These are phyloP conservation scores for Dipodomys ordii DNA, from an alignment of 2,113 vertebrate species.

Conservation along the genomic window DNA sequence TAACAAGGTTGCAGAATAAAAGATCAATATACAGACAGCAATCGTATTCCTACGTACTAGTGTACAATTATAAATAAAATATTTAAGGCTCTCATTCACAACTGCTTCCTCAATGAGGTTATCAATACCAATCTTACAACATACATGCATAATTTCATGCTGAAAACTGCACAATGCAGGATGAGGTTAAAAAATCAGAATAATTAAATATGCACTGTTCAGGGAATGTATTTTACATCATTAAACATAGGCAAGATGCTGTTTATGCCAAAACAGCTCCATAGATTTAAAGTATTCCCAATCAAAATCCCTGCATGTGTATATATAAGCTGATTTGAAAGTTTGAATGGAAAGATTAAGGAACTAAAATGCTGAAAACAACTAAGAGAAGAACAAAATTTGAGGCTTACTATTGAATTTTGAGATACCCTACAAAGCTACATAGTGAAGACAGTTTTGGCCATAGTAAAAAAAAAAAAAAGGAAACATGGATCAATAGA, in stretches of 20 bases:
- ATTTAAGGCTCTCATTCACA: not conserved
- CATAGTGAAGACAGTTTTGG: rapidly evolving
- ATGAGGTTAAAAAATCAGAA: not conserved
- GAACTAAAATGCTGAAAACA: not conserved
- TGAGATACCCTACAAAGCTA: not conserved
- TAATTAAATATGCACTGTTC: not conserved
- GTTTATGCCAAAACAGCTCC: too few relatives aligned
- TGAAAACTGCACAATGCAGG: not conserved
- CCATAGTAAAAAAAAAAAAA: not conserved
- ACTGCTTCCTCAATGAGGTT: not conserved
- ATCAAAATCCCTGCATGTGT: not conserved
- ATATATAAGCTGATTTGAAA: not conserved
- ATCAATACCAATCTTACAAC: not conserved
- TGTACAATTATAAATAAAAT: not conserved
- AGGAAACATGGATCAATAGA: not conserved
- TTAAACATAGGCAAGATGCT: not conserved
- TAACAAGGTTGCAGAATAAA: constrained; percentile 30
- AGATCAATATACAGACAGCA: not conserved
- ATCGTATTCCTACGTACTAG: not conserved
- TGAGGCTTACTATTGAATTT: not conserved
- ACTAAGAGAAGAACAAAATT: not conserved
- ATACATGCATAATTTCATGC: not conserved
- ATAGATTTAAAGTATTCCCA: not conserved
- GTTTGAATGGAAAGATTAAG: not conserved
- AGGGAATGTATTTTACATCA: not conserved